These are phyloP conservation scores for Penaeus japonicus DNA, from an alignment of 1,140 invertebrate genomes.

Conservation along the genomic window DNA sequence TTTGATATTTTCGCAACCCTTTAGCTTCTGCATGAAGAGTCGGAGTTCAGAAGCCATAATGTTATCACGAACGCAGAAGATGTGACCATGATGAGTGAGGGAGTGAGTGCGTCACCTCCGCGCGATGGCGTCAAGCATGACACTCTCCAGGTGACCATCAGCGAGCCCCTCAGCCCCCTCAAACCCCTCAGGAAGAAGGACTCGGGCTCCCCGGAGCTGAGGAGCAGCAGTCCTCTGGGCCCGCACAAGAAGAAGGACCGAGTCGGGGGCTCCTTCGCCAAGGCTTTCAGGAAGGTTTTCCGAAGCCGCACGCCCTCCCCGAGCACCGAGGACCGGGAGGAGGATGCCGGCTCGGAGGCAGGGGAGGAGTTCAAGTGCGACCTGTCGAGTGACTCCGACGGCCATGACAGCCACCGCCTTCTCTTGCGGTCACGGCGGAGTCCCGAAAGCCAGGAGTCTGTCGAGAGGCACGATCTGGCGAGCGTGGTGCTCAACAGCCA, in stretches of 20 bases:
- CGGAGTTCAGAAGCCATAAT: not conserved
- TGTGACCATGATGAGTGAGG: slow-evolving; percentile 15
- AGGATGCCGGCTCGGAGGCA: not conserved
- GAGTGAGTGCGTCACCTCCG: not conserved
- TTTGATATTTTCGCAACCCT: too few species aligned
- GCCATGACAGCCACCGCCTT: slow-evolving; percentile 14
- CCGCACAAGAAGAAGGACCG: not conserved
- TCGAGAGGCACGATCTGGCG: not conserved
- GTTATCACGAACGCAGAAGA: not conserved
- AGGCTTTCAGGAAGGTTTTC: slow-evolving; percentile 49
- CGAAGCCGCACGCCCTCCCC: slow-evolving; percentile 48
- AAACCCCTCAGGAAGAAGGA: slow-evolving; percentile 28
- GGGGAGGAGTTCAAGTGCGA: slow-evolving; percentile 34
- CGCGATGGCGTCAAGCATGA: not conserved
- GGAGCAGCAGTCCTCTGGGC: not conserved
- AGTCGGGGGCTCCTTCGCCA: slow-evolving; percentile 30
- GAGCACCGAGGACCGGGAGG: slow-evolving; percentile 36
- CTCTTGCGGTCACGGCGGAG: not conserved
- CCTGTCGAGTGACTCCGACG: slow-evolving; percentile 35
- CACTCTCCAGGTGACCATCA: slow-evolving; percentile 24
- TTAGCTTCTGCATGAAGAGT: not conserved
- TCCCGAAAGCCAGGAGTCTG: not conserved
- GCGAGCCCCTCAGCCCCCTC: slow-evolving; percentile 21
- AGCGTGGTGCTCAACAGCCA: slow-evolving; percentile 28
- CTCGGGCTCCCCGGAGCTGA: not conserved